Percentiles rank a stretch among this genome's conserved stretches.
Evolutionary conservation across 1,140 invertebrate genomes (phyloP).

Genomic region (Pectinophora gossypiella): DNA sequence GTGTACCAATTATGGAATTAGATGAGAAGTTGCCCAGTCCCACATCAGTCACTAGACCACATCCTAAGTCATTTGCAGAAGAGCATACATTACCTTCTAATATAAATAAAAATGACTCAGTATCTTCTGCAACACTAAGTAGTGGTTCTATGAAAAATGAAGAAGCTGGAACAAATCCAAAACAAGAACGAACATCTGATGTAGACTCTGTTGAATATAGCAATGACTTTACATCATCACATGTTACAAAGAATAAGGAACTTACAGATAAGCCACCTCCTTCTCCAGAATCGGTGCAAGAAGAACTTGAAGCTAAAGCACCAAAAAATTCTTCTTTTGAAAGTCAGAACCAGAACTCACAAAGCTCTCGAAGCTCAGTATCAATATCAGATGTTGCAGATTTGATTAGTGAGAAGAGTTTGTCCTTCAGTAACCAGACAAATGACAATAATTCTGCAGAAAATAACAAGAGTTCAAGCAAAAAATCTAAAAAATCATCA

Average conservation of each 20-base stretch:
- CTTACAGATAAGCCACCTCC: slow-evolving; percentile 15
- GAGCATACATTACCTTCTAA: too few relatives aligned
- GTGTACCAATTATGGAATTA: slow-evolving; percentile 26
- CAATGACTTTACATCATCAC: slow-evolving; percentile 52
- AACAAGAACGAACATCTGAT: slow-evolving; percentile 50
- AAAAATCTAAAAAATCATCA: slow-evolving; percentile 14
- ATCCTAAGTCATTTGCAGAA: too few relatives aligned
- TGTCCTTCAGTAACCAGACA: slow-evolving; percentile 20
- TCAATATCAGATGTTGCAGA: slow-evolving; percentile 65
- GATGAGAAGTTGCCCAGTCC: not conserved
- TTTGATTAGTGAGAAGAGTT: slow-evolving; percentile 58
- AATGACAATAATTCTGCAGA: slow-evolving; percentile 20
- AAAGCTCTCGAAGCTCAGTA: slow-evolving; percentile 51
- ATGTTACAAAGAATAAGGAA: slow-evolving; percentile 31
- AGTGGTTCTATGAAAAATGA: too few relatives aligned
- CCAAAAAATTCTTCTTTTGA: slow-evolving; percentile 26
- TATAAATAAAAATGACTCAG: too few relatives aligned
- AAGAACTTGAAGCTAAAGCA: slow-evolving; percentile 19
- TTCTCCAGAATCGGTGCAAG: slow-evolving; percentile 21
- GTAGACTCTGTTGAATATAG: slow-evolving; percentile 48
- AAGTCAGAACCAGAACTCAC: slow-evolving; percentile 40
- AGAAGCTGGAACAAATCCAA: too few relatives aligned
- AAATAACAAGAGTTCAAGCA: slow-evolving; percentile 12
- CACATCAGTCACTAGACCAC: too few relatives aligned
- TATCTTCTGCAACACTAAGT: too few relatives aligned